Evolutionary conservation across 1,140 invertebrate genomes (phyloP).

Genomic region (Drosophila repleta): DNA sequence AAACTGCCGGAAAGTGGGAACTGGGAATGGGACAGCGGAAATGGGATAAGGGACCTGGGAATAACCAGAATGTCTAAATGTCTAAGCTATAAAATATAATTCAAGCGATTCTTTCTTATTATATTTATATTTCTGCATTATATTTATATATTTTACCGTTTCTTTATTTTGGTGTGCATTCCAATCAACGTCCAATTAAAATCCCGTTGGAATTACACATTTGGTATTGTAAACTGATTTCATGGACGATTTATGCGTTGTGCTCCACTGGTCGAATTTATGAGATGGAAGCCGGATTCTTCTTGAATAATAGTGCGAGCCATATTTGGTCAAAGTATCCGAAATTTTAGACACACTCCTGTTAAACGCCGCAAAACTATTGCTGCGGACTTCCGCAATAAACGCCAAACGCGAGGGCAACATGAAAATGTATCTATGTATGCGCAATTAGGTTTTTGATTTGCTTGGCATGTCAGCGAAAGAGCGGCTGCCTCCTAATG

Average conservation of each 20-base stretch:
- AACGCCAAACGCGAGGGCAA: constrained; percentile 31
- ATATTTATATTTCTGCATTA: too few relatives aligned
- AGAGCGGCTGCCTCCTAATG: constrained; percentile 54
- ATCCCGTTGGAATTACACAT: constrained; percentile 9
- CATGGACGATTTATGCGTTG: constrained; percentile 39
- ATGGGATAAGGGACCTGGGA: not conserved
- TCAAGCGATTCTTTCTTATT: constrained; percentile 76
- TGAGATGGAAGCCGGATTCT: constrained; percentile 5
- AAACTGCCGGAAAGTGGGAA: constrained; percentile 10
- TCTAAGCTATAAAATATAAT: too few relatives aligned
- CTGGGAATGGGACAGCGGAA: not conserved
- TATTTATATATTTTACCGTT: too few relatives aligned
- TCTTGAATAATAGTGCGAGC: constrained; percentile 36
- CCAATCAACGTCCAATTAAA: not conserved
- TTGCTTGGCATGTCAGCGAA: too few relatives aligned
- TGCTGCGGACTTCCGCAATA: constrained; percentile 71
- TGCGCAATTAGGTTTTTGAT: constrained; percentile 25
- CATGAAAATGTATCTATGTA: constrained; percentile 37
- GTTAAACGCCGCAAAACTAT: constrained; percentile 75
- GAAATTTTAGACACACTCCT: constrained; percentile 29
- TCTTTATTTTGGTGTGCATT: constrained; percentile 17
- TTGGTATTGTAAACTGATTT: constrained; percentile 1
- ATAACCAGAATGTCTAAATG: too few relatives aligned
- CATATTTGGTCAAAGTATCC: constrained; percentile 39
- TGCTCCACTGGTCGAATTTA: constrained; percentile 43